Conservation (phyloP, 2,888 invertebrate genomes). For the Eilema sororculum region DNA sequence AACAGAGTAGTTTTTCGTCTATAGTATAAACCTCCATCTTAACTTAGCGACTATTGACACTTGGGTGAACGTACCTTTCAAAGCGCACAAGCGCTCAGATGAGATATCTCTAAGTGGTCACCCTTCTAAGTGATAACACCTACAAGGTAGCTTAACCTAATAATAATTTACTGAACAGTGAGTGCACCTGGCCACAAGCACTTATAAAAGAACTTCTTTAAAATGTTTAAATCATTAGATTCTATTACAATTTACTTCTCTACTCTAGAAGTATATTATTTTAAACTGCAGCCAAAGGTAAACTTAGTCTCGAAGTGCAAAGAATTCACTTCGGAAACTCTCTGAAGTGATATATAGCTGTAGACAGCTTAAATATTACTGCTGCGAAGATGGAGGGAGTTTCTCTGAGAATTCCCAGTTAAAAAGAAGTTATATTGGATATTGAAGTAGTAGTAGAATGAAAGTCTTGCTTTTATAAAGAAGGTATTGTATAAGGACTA, state of each 20-base stretch:
- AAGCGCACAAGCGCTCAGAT: too few relatives aligned
- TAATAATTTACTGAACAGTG: too few relatives aligned
- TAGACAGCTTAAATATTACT: constrained; percentile 48
- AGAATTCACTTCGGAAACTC: constrained; percentile 30
- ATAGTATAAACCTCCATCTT: too few relatives aligned
- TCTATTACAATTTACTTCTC: background rate
- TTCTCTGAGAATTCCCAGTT: constrained; percentile 12
- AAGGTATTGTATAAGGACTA: background rate
- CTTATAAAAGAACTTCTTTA: background rate
- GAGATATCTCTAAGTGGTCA: too few relatives aligned
- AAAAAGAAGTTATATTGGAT: constrained; percentile 12
- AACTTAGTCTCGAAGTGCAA: constrained; percentile 17
- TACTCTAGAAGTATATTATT: constrained; percentile 3
- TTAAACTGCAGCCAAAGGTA: constrained; percentile 10
- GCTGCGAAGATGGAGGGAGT: constrained; percentile 7
- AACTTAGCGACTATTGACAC: too few relatives aligned
- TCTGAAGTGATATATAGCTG: constrained; percentile 34
- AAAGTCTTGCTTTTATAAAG: background rate
- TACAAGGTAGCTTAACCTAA: too few relatives aligned
- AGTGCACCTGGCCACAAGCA: too few relatives aligned
- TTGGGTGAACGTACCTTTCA: too few relatives aligned
- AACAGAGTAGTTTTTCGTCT: too few relatives aligned
- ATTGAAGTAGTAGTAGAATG: constrained; percentile 16
- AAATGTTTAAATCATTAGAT: background rate
- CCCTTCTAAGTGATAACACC: too few relatives aligned